Percentiles rank a stretch among this genome's conserved stretches.
phyloP scores from a whole-genome alignment of 2,113 vertebrate species.

The Rafetus swinhoei region DNA sequence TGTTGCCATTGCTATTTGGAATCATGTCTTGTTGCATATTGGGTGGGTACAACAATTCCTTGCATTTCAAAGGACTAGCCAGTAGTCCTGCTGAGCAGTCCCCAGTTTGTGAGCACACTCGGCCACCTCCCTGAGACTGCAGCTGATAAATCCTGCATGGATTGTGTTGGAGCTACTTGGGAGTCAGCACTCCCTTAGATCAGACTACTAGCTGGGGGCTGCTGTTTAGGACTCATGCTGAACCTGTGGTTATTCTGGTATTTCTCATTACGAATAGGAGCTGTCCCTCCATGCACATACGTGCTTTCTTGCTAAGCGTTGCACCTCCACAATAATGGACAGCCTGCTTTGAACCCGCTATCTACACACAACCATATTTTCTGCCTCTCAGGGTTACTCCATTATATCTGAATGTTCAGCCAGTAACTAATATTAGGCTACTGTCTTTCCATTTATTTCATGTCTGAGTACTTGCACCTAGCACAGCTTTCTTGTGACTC shows the following conservation, averaged over 20 bases:
- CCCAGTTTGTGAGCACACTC: not conserved
- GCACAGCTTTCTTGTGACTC: not conserved
- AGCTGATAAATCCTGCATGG: not conserved
- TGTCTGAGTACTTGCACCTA: not conserved
- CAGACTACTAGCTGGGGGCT: not conserved
- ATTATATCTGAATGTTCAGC: not conserved
- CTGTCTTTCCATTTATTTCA: not conserved
- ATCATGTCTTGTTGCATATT: not conserved
- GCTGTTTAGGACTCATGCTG: not conserved
- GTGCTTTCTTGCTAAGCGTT: not conserved
- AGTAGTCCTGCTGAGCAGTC: not conserved
- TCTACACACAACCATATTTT: not conserved
- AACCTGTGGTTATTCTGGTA: not conserved
- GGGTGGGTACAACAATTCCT: not conserved
- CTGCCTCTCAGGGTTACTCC: not conserved
- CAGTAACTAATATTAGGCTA: not conserved
- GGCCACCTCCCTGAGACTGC: not conserved
- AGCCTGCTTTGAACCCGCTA: not conserved
- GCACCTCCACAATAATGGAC: not conserved
- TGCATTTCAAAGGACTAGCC: not conserved
- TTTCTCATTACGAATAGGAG: not conserved
- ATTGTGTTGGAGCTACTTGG: not conserved
- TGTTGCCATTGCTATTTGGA: not conserved
- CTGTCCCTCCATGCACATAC: not conserved
- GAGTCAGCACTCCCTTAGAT: not conserved